Base-by-base conservation (phyloP, 2,797 vertebrate species). In the Cyclura pinguis region DNA sequence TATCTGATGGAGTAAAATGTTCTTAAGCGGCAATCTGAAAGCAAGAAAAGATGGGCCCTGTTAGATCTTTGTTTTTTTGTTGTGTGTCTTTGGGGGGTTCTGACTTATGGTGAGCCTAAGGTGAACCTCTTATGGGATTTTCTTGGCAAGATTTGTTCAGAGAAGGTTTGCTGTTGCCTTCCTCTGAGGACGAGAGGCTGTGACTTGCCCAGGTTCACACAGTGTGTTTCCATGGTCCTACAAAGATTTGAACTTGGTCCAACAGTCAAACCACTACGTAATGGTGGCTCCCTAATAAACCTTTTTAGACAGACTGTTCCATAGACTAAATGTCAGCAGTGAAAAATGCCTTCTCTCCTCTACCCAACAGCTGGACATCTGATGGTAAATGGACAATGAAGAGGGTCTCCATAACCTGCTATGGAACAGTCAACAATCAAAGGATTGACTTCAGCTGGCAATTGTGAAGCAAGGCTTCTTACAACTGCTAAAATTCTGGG, bases 381-480 rank as follows among this genome's bases (percentile, higher is more conserved):
- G 9, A 47, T 42, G 62, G 59, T 42, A 42, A 84, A 47, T 3
- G 5, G 62, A 47, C 6, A 67, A 9, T 14, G 29, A 57, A 52
- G 38, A 84, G 38, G 29, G n/a, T 22, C 38, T 2, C 9, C 18
- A 35, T 18, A 82, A 67, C 27, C 47, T 80, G 59, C 27, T 14
- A 20, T 5, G 76, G n/a, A 87, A 50, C 9, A 87, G 38, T 50
- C 38, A 87, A 50, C 9, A 87, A 24, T 50, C 38, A 91, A 91
- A 91, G 1, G 24, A 88, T 55, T 83, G 87, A 47, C 87, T 92
- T 94, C 93, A 91, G 89, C 35, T 32, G 42, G 4, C 6, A n/a
- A 55, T 50, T 69, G 50, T 20, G 18, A 85, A 80, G 18, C 50
- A 85, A 80, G 64, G 29, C 12, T 80, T 80, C 52, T 10, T n/a